Evolutionary conservation across 2,888 invertebrate species (phyloP).

Genomic region (Chalcis sispes): DNA sequence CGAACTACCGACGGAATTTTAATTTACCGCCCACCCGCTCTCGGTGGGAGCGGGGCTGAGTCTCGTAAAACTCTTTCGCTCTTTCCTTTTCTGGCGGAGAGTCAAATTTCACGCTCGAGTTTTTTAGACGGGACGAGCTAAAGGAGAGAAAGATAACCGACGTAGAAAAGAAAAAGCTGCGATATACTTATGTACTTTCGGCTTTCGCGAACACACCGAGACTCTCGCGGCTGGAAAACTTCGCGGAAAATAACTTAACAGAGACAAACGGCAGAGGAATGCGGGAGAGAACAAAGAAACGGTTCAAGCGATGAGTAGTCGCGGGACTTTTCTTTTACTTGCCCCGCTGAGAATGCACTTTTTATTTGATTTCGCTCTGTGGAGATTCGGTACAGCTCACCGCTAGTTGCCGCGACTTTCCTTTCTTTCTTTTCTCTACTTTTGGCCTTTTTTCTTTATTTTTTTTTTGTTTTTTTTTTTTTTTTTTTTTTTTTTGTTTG

Average conservation of each 20-base stretch:
- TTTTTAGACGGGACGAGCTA: constrained; percentile 5
- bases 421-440: not conserved
- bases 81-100: constrained; percentile 9
- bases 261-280: constrained; percentile 41
- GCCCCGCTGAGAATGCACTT: constrained; percentile 45
- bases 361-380: constrained; percentile 49
- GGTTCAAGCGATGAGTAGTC: not conserved
- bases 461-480: not conserved
- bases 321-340: constrained; percentile 39
- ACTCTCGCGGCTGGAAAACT: constrained; percentile 30
- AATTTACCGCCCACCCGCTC: constrained; percentile 44
- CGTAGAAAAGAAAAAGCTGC: not conserved
- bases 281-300: constrained; percentile 45
- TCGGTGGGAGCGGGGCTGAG: too few relatives aligned
- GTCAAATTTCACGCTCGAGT: constrained; percentile 49
- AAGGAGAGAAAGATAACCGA: constrained; percentile 10
- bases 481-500: constrained; percentile 11
- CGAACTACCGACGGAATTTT: constrained; percentile 44
- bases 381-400: constrained; percentile 4
- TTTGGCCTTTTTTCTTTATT: too few relatives aligned
- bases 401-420: not conserved
- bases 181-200: not conserved
- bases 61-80: not conserved
- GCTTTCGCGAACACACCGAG: too few relatives aligned
- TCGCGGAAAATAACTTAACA: constrained; percentile 46